These are phyloP conservation scores for Anisognathus igniventris DNA, from an alignment of 2,797 vertebrate genomes.

Conservation along the genomic window DNA sequence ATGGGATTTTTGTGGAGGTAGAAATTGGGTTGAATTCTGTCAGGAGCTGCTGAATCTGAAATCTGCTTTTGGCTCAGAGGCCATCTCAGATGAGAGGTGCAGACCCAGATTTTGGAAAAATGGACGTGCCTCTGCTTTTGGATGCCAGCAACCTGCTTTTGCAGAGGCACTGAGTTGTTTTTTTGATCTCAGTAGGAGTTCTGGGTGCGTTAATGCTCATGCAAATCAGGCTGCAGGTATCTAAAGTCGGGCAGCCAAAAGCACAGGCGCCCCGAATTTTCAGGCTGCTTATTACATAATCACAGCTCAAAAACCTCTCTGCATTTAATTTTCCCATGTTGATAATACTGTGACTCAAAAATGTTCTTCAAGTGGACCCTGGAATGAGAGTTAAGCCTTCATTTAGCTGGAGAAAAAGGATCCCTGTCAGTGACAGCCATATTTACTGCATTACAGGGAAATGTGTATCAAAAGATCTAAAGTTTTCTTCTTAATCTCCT, in stretches of 20 bases:
- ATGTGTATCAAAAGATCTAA: not conserved
- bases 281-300: slow-evolving; percentile 25
- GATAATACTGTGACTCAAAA: not conserved
- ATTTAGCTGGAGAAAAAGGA: not conserved
- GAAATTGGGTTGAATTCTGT: not conserved
- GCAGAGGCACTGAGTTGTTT: not conserved
- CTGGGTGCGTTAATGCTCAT: slow-evolving; percentile 31
- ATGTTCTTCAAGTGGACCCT: not conserved
- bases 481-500: not conserved
- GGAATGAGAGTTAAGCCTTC: not conserved
- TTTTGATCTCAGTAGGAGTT: slow-evolving; percentile 66
- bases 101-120: not conserved
- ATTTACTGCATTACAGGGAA: not conserved
- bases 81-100: not conserved
- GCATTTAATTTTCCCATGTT: not conserved
- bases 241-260: slow-evolving; percentile 38
- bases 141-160: slow-evolving; percentile 29
- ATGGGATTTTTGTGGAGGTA: not conserved
- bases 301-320: not conserved
- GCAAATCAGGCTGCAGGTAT: slow-evolving; percentile 39
- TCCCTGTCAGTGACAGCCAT: not conserved
- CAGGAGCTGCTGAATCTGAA: not conserved
- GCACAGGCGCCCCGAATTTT: slow-evolving; percentile 23
- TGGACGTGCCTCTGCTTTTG: not conserved
- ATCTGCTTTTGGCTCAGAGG: not conserved